These are phyloP conservation scores for Neodon shergylaensis DNA, from an alignment of 2,113 vertebrate genomes.

Conservation along the genomic window DNA sequence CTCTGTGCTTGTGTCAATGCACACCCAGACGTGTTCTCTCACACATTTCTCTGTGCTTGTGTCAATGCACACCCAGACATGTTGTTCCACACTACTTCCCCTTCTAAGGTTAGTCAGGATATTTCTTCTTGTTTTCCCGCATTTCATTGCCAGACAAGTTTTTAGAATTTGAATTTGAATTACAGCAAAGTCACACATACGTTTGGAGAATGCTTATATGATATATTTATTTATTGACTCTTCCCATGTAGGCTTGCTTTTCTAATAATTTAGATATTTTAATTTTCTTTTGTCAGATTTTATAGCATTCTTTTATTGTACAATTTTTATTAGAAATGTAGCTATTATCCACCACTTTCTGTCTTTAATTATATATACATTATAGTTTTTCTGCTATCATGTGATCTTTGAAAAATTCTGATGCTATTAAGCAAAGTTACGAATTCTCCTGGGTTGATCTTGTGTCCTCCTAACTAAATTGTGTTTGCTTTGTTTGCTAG, in stretches of 20 bases:
- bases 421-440: not conserved
- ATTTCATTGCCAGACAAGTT: not conserved
- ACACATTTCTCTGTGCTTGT: not conserved
- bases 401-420: not conserved
- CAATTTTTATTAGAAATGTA: not conserved
- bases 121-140: not conserved
- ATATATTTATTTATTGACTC: not conserved
- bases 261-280: constrained; percentile 30
- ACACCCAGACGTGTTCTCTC: no score
- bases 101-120: not conserved
- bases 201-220: not conserved
- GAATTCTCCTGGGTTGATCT: not conserved
- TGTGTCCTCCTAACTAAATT: not conserved
- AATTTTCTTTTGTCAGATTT: constrained; percentile 7
- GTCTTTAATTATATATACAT: not conserved
- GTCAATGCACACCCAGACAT: not conserved
- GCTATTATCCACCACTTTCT: not conserved
- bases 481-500: constrained; percentile 31
- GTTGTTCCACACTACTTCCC: not conserved
- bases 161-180: constrained; percentile 11
- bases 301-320: not conserved
- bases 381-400: not conserved
- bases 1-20: not conserved
- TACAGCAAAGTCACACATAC: not conserved
- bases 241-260: not conserved